Base-by-base conservation (phyloP, 1,140 invertebrate genomes). In the Venustaconcha ellipsiformis region DNA sequence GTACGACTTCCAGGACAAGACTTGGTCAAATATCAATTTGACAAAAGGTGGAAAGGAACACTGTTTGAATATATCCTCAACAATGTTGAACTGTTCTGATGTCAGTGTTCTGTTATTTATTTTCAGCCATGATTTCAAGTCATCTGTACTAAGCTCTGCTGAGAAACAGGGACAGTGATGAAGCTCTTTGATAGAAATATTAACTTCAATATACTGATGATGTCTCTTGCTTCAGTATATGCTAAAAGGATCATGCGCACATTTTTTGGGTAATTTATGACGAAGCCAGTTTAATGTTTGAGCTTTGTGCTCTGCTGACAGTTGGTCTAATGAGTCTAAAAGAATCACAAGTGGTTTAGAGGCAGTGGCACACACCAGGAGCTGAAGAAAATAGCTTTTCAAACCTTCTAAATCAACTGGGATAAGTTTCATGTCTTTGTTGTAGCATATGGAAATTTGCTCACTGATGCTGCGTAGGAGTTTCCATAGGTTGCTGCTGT, bases 131-230 rank as follows among this genome's bases (percentile, higher is more conserved):
- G 82, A 75, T 15, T 78, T 78, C 58, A 87, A 68, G 63, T 88
- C 80, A 14, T 80, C 66, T n/a, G 65, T 69, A 70, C 83, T 81
- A 11, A 79, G 59, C n/a, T 79, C 76, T 14, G 80, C 79, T 3
- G 72, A 73, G 15, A 74, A 11, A 76, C 74, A 26, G 75, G 77
- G 6, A 88, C 78, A 17, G 82, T 23, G 18, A 83, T 78, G 72
- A 88, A 86, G 77, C 48, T 63, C 58, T 67, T 77, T 48, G 57
- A 70, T 48, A 1, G 58, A 74, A 74, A 97, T 93, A 77, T 97
- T 94, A 81, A 97, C 94, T 73, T 80, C 57, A 74, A 71, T 30
- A 71, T 77, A 57, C 18, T 37, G 2, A 78, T 74, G 4, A 82
- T 67, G 37, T 79, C 75, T 12, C 66, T 26, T 26, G 79, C 71